Conservation (phyloP, 2,113 vertebrate genomes). For the Ciconia maguari region DNA sequence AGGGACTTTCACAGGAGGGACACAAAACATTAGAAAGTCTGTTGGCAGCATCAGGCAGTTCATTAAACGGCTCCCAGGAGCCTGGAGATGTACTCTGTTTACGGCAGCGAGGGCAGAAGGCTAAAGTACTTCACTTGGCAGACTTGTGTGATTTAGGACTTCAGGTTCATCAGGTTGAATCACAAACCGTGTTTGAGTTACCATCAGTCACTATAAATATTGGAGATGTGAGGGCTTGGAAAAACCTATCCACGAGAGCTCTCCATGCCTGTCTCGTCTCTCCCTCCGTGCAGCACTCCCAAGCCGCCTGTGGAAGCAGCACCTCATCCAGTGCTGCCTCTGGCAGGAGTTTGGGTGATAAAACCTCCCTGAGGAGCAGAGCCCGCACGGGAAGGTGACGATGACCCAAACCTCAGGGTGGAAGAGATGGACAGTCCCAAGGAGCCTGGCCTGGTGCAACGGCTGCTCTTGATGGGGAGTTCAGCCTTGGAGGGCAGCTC, state of each 20-base stretch:
- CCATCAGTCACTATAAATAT: not conserved
- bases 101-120: not conserved
- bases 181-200: not conserved
- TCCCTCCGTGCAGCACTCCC: rapidly evolving
- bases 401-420: not conserved
- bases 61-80: not conserved
- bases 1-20: not conserved
- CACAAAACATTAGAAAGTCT: not conserved
- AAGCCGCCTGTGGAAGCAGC: rapidly evolving
- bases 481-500: not conserved
- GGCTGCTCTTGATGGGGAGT: rapidly evolving
- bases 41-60: not conserved
- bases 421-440: not conserved
- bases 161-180: not conserved
- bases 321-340: not conserved
- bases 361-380: not conserved
- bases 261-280: not conserved
- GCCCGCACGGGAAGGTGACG: rapidly evolving
- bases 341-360: not conserved
- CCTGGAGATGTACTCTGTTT: not conserved
- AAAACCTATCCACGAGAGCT: rapidly evolving
- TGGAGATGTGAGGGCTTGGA: not conserved
- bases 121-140: conserved; percentile 17
- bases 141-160: not conserved
- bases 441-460: rapidly evolving